Evolutionary conservation across 2,888 invertebrate species (phyloP).

Genomic region (Caradrina clavipalpis): DNA sequence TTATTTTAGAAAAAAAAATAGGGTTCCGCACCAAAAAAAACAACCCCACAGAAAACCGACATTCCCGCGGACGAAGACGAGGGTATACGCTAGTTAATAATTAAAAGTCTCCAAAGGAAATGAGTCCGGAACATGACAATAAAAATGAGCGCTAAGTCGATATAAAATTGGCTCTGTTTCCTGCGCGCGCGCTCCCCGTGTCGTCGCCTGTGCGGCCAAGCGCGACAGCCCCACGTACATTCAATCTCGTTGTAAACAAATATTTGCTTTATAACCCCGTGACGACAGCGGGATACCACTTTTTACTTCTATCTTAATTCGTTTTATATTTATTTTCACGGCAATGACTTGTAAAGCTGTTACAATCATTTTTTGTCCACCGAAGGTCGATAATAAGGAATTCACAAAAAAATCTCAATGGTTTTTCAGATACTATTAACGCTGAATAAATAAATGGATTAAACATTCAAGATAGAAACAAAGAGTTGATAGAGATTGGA

Average conservation of each 20-base stretch:
- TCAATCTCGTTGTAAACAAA: slow-evolving; percentile 82
- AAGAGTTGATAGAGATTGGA: slow-evolving; percentile 40
- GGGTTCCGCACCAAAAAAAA: too few species aligned
- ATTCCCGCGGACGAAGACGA: too few species aligned
- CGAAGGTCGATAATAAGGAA: slow-evolving; percentile 35
- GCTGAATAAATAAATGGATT: slow-evolving; percentile 42
- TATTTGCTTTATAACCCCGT: slow-evolving; percentile 77
- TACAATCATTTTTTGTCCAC: slow-evolving; percentile 43
- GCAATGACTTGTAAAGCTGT: slow-evolving; percentile 58
- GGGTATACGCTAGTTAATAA: slow-evolving; percentile 7
- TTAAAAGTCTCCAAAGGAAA: slow-evolving; percentile 63
- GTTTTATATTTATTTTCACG: slow-evolving; percentile 66
- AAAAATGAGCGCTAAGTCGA: slow-evolving; percentile 66
- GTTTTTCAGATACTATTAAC: slow-evolving; percentile 50
- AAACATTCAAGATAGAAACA: slow-evolving; percentile 39
- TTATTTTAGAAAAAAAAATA: too few species aligned
- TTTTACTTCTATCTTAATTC: slow-evolving; percentile 66
- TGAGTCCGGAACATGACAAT: slow-evolving; percentile 71
- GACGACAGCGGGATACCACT: slow-evolving; percentile 67
- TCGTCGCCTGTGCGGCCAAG: slow-evolving; percentile 65
- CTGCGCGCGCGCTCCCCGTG: slow-evolving; percentile 67
- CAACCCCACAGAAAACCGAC: too few species aligned
- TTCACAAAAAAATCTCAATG: slow-evolving; percentile 47
- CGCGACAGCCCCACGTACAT: slow-evolving; percentile 76
- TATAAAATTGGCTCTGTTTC: slow-evolving; percentile 73